Evolutionary conservation across 2,113 vertebrate genomes (phyloP), one percentile per base, ranked within the genome.

Genomic region (Galeopterus variegatus): DNA sequence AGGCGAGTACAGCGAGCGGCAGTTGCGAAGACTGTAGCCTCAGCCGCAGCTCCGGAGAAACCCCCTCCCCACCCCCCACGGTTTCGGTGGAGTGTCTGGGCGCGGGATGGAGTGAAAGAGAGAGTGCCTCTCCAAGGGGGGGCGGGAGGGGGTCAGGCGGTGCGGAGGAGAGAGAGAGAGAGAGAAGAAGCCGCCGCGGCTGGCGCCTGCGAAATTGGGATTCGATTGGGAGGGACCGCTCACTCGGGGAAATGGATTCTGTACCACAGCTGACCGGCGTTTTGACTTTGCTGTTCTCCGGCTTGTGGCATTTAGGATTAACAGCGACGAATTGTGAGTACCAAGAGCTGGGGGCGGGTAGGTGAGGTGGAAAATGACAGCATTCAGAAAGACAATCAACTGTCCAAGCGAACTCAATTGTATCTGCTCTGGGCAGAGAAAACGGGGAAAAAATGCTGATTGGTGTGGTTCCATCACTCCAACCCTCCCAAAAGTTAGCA

Each of bases 251-350:
- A 56, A 99, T 99, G 99, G 98, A 98, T 98, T 97, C 97, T 88
- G 91, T 88, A 62, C 95, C 96, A 56, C 45, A 94, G 97, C 97
- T 96, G 97, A 84, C 97, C 76, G 36, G 97, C 94, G 62, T 96
- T 67, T 97, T 97, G 93, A 12, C 97, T 97, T 94, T 98, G 90
- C 96, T 99, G 76, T 93, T 99, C 73, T 89, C 97, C 60, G 60
- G 96, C 62, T 95, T 96, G 67, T 98, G 98, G 98, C 98, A 95
- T 64, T 96, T 97, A 67, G 98, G 98, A 98, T 98, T 97, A 77
- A 85, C 99, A 0, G 99, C 99, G 36, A 96, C 98, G 36, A 99
- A 98, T 21, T 99, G 99, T 99, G 97, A 99, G 99, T 99, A 97
- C 52, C 2, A 3, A 50, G 36, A 64, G 67, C 58, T 82, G 86